Conservation (phyloP, 2,113 vertebrate genomes). For the Nanger granti region DNA sequence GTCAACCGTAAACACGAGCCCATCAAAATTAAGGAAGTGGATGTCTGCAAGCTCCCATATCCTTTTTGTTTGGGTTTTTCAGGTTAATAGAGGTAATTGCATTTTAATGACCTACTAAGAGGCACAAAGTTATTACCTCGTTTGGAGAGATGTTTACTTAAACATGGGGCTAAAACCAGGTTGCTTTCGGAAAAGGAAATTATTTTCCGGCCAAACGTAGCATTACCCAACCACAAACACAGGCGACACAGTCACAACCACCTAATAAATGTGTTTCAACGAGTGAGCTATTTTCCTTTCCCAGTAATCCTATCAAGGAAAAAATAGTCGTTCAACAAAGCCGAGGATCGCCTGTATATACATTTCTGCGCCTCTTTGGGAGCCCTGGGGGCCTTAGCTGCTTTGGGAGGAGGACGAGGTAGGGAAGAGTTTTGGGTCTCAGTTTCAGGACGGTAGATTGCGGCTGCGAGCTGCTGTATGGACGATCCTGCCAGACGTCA, state of each 20-base stretch:
- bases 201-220: neutral
- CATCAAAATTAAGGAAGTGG: conserved; percentile 43
- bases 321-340: neutral
- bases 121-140: neutral
- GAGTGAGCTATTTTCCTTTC: neutral
- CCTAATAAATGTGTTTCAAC: neutral
- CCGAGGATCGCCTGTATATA: neutral
- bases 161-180: neutral
- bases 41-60: neutral
- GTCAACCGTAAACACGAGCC: neutral
- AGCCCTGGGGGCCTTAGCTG: neutral
- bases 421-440: neutral
- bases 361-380: neutral
- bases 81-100: neutral
- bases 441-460: rapidly evolving
- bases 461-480: neutral
- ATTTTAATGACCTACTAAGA: neutral
- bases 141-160: neutral
- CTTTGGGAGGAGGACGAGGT: neutral
- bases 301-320: neutral
- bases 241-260: neutral
- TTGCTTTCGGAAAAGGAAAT: neutral
- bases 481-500: neutral
- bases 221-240: neutral
- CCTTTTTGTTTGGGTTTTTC: neutral